Evolutionary conservation across 2,797 vertebrate genomes (phyloP), one percentile per base, ranked within the genome.

Genomic region (Peromyscus melanophrys): DNA sequence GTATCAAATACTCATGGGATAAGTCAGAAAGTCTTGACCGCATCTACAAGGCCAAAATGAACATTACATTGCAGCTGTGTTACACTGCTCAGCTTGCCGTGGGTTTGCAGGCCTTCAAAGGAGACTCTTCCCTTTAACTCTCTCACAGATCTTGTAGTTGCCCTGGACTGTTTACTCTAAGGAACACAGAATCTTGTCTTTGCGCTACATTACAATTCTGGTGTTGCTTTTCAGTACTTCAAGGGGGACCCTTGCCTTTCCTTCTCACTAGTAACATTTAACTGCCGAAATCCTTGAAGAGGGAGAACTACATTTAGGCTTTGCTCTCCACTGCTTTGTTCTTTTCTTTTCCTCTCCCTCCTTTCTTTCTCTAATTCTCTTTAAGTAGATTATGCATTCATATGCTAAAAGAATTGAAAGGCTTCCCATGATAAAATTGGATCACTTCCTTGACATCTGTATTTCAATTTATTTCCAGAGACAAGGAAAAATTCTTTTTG

Each of bases 31-130:
- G 4, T 19, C 84, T 71, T 83, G 86, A 43, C 43, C 8, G 21
- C 14, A 57, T 63, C n/a, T 77, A 16, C 25, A 61, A 6, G 59
- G 78, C 29, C n/a, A 71, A 37, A 81, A 21, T 3, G 14, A 46
- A 19, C 1, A 55, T 16, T 16, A 34, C 71, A 6, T n/a, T 19
- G 2, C 11, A 76, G 9, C n/a, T 34, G 43, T 43, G 8, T 21
- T 43, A 29, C 9, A 59, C 1, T 73, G 37, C 2, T 89, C 31
- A 65, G 11, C 37, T 27, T 83, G 29, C 12, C 12, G 8, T 1
- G 4, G 9, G 3, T 9, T 3, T 29, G 5, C 14, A 78, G 0
- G 7, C 17, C n/a, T 3, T 82, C 55, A 17, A 16, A 63, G 16
- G 57, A 34, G 14, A 90, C 19, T 17, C 7, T 69, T 49, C 23